Conservation (phyloP, 1,140 invertebrate species). For the Bombus waltoni region DNA sequence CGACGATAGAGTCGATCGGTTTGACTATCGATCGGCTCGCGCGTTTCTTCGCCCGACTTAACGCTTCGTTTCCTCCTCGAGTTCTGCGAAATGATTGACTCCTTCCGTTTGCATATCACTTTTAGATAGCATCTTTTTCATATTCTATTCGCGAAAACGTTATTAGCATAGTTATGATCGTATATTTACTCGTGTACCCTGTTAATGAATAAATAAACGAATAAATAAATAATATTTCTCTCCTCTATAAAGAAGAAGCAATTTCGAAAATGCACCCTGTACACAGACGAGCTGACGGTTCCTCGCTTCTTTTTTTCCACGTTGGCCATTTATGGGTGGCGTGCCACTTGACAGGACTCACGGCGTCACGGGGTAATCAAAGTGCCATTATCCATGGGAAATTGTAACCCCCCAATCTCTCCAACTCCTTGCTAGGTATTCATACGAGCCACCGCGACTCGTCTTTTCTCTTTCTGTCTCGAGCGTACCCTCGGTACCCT, state of each 20-base stretch:
- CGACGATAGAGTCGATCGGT: too few relatives aligned
- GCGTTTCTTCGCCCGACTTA: too few relatives aligned
- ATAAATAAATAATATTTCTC: neutral
- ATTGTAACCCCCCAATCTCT: constrained; percentile 74
- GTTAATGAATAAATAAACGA: neutral
- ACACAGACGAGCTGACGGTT: neutral
- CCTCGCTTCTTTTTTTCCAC: constrained; percentile 62
- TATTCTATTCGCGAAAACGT: neutral
- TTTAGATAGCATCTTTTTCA: too few relatives aligned
- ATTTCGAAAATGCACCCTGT: neutral
- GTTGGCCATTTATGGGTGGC: constrained; percentile 68
- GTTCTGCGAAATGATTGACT: too few relatives aligned
- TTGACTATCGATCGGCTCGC: too few relatives aligned
- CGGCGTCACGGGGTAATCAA: constrained; percentile 81
- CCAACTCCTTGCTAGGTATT: constrained; percentile 35
- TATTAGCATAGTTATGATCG: neutral
- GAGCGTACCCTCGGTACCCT: neutral
- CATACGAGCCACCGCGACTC: constrained; percentile 36
- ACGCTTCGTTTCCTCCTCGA: too few relatives aligned
- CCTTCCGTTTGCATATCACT: too few relatives aligned
- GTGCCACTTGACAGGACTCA: constrained; percentile 78
- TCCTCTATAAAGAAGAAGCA: neutral
- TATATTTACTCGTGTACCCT: neutral
- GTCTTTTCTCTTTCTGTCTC: constrained; percentile 31
- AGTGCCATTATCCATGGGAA: constrained; percentile 82